Conservation (phyloP, 2,113 vertebrate species). For the Ophiodon elongatus region DNA sequence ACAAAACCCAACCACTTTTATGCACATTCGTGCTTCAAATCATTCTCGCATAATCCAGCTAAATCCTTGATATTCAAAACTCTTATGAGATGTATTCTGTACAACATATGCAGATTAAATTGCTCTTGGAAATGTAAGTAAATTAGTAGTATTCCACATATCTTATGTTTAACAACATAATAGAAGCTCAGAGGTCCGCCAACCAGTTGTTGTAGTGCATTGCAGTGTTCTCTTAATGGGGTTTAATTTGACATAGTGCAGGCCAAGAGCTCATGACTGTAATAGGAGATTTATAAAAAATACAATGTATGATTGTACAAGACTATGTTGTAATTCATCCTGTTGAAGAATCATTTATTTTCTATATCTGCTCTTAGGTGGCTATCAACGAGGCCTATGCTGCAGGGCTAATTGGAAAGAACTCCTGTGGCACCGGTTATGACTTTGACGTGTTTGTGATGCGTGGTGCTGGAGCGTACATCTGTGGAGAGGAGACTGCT, state of each 20-base stretch:
- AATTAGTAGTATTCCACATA: background rate
- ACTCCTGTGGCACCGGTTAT: constrained; percentile 91
- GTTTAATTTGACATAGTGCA: background rate
- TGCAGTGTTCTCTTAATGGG: background rate
- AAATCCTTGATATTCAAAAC: background rate
- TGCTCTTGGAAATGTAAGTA: background rate
- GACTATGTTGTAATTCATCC: background rate
- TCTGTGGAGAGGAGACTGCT: constrained; percentile 97
- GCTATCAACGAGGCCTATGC: constrained; percentile 94
- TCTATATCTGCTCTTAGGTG: constrained; percentile 70
- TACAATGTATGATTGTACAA: background rate
- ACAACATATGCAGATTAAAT: background rate
- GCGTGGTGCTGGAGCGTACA: constrained; percentile 95
- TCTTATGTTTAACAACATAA: background rate
- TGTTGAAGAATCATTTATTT: background rate
- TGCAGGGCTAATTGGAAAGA: constrained; percentile 91
- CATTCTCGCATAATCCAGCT: background rate
- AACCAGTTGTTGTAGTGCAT: background rate
- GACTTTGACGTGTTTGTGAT: constrained; percentile 97
- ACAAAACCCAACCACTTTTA: background rate
- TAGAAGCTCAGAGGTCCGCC: background rate
- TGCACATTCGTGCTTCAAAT: background rate
- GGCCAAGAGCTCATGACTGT: background rate
- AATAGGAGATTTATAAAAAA: background rate
- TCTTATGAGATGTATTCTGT: background rate